Evolutionary conservation across 2,797 vertebrate species (phyloP).

Genomic region (Odontamblyopus rebecca): DNA sequence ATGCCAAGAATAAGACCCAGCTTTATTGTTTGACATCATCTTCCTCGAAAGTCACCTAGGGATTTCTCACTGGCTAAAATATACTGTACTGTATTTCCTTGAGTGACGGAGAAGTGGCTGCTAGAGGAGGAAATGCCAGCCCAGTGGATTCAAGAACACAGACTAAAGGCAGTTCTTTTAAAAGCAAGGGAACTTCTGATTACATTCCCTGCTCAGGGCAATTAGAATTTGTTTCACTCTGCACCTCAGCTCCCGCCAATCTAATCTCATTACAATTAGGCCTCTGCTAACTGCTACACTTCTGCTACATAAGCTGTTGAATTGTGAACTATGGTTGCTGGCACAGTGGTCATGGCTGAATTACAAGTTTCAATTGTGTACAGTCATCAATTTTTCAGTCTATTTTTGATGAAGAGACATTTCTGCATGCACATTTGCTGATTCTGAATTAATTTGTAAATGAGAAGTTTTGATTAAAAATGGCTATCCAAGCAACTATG

Average conservation of each 20-base stretch:
- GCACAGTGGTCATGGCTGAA: slow-evolving; percentile 11
- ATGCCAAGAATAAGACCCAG: slow-evolving; percentile 3
- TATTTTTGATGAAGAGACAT: slow-evolving; percentile 7
- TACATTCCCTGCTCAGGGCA: background rate
- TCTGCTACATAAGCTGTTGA: slow-evolving; percentile 14
- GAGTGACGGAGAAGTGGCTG: background rate
- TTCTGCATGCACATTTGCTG: background rate
- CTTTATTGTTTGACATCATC: slow-evolving; percentile 11
- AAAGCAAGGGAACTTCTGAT: background rate
- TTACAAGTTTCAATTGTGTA: slow-evolving; percentile 19
- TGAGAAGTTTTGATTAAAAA: background rate
- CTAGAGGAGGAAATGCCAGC: background rate
- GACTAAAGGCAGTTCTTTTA: background rate
- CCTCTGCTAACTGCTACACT: slow-evolving; percentile 17
- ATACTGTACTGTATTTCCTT: background rate
- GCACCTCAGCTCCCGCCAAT: slow-evolving; percentile 7
- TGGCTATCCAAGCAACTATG: background rate
- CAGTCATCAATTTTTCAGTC: slow-evolving; percentile 7
- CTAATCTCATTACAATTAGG: slow-evolving; percentile 13
- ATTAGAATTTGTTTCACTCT: background rate
- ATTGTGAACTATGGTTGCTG: slow-evolving; percentile 16
- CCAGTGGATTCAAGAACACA: background rate
- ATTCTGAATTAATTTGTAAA: slow-evolving; percentile 10
- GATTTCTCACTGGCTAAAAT: background rate
- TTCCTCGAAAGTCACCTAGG: slow-evolving; percentile 1